phyloP scores from a whole-genome alignment of 2,797 vertebrate genomes.

The Clarias pachynema region DNA sequence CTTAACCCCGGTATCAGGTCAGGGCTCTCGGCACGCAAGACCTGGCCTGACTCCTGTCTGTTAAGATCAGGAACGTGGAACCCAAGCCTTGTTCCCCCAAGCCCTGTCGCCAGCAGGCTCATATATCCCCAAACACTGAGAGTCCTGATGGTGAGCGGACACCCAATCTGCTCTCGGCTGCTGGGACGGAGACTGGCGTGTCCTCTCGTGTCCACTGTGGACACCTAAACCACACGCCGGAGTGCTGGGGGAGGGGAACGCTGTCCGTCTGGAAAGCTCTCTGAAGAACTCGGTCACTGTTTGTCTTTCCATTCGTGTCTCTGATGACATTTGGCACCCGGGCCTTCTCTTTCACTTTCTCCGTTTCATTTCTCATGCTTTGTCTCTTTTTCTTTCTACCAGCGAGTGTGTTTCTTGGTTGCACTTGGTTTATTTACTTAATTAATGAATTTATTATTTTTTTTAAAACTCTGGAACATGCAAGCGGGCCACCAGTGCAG shows the following conservation, averaged over 20 bases:
- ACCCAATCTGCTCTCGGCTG: conserved; percentile 49
- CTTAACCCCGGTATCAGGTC: conserved; percentile 16
- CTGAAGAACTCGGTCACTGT: conserved; percentile 63
- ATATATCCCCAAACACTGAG: conserved; percentile 41
- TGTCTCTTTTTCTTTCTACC: conserved; percentile 2
- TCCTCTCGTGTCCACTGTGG: conserved; percentile 38
- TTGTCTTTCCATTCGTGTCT: conserved; percentile 59
- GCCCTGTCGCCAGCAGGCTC: conserved; percentile 30
- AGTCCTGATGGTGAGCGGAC: conserved; percentile 46
- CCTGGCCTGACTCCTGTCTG: conserved; percentile 14
- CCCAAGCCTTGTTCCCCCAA: conserved; percentile 44
- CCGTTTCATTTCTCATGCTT: conserved; percentile 23
- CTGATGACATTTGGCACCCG: conserved; percentile 44
- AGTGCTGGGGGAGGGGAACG: conserved; percentile 45
- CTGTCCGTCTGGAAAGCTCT: conserved; percentile 53
- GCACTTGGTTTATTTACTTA: conserved; percentile 32
- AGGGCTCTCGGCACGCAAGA: not conserved
- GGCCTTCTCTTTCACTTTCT: conserved; percentile 48
- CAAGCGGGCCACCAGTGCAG: conserved; percentile 34
- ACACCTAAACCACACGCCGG: conserved; percentile 28
- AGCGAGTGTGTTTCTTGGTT: conserved; percentile 4
- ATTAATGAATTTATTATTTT: not conserved
- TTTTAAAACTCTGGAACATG: conserved; percentile 31
- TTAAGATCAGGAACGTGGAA: conserved; percentile 47
- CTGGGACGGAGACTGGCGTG: conserved; percentile 29